These are phyloP conservation scores for Tridacna gigas DNA, from an alignment of 2,888 invertebrate genomes.

Conservation along the genomic window DNA sequence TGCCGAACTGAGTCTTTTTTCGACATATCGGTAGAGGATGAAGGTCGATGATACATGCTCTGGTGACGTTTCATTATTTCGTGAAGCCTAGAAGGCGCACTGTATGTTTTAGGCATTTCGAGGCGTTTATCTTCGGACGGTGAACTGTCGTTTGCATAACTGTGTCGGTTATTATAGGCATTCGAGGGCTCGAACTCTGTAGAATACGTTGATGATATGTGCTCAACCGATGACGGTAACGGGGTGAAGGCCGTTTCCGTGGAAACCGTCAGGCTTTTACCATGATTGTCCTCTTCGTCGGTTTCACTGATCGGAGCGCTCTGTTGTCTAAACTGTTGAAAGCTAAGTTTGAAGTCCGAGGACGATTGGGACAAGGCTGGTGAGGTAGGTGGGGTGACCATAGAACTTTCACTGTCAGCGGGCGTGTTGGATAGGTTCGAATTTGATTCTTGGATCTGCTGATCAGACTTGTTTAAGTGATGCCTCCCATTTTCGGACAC, in stretches of 20 bases:
- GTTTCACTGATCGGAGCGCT: conserved; percentile 44
- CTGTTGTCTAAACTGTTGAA: conserved; percentile 37
- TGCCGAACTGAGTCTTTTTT: conserved; percentile 70
- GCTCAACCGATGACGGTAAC: background rate
- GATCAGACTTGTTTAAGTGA: background rate
- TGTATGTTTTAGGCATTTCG: conserved; percentile 39
- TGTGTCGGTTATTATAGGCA: conserved; percentile 20
- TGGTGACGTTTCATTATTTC: conserved; percentile 20
- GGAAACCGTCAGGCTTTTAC: background rate
- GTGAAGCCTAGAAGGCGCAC: conserved; percentile 58
- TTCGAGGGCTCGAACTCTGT: conserved; percentile 13
- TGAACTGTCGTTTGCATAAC: conserved; percentile 51
- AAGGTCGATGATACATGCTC: background rate
- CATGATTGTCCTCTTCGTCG: background rate
- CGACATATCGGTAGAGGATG: conserved; percentile 74
- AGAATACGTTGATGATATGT: background rate
- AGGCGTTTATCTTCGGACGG: conserved; percentile 21
- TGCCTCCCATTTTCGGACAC: background rate
- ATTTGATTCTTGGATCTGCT: background rate
- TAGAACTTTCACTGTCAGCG: conserved; percentile 6
- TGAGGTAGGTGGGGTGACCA: conserved; percentile 16
- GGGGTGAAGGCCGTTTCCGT: conserved; percentile 30
- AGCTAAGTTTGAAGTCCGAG: conserved; percentile 44
- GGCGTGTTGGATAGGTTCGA: background rate
- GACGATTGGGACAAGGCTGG: conserved; percentile 32